A percentile compares a stretch with the other conserved stretches of the same genome.
Conservation (phyloP, 2,113 vertebrate species). For the Urocolius indicus region DNA sequence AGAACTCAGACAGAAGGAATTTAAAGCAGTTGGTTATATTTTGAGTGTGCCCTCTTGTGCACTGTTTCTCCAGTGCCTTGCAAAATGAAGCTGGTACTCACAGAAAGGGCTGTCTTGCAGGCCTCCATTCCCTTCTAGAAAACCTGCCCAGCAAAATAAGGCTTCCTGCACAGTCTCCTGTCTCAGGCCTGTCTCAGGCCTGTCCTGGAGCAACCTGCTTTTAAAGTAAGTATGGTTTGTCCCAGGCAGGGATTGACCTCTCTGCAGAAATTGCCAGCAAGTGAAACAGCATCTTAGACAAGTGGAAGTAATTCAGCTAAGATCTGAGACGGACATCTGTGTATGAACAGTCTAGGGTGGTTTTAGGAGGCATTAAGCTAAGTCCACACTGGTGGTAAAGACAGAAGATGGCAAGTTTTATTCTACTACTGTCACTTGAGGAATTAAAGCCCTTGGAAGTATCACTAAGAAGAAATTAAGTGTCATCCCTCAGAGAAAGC, state of each 20-base stretch:
- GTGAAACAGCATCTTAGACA: background rate
- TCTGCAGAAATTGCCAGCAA: background rate
- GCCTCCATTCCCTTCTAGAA: background rate
- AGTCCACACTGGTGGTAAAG: background rate
- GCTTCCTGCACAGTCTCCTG: background rate
- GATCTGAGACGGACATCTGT: background rate
- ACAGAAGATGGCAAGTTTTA: background rate
- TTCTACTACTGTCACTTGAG: background rate
- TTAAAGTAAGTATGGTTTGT: background rate
- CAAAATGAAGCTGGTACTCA: background rate
- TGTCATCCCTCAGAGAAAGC: background rate
- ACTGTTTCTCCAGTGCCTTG: background rate
- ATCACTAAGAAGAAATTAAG: background rate
- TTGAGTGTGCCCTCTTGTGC: background rate
- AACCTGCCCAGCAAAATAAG: background rate
- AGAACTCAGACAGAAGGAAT: constrained; percentile 44
- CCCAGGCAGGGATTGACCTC: background rate
- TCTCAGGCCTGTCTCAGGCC: background rate
- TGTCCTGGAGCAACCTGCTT: background rate
- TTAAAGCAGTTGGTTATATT: background rate
- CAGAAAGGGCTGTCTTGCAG: background rate
- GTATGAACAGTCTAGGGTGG: background rate
- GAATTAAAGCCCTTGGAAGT: background rate
- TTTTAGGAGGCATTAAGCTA: background rate
- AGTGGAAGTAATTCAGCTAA: background rate